phyloP scores from a whole-genome alignment of 2,113 vertebrate genomes.

The Aphyosemion australe region DNA sequence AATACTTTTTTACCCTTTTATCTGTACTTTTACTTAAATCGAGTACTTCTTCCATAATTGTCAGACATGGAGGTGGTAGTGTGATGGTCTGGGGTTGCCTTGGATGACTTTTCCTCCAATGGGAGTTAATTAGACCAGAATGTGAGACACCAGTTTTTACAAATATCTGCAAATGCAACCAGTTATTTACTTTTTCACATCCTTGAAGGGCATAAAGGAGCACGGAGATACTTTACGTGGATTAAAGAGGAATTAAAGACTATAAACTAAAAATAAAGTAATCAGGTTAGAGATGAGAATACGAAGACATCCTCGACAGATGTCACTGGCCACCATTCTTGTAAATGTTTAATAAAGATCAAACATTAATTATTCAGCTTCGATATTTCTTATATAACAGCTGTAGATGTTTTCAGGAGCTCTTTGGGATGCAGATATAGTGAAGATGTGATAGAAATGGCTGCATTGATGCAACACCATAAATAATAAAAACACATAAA shows the following conservation, averaged over 20 bases:
- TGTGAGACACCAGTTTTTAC: too few relatives aligned
- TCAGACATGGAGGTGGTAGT: too few relatives aligned
- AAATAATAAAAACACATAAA: not conserved
- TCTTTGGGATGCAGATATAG: not conserved
- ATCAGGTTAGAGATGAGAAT: not conserved
- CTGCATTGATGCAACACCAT: not conserved
- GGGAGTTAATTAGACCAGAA: too few relatives aligned
- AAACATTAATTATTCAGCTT: constrained; percentile 61
- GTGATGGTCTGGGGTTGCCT: too few relatives aligned
- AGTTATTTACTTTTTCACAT: too few relatives aligned
- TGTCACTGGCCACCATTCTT: constrained; percentile 17
- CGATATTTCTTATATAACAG: constrained; percentile 11
- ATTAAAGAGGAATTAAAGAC: not conserved
- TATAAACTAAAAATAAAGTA: not conserved
- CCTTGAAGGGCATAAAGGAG: too few relatives aligned
- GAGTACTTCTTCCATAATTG: too few relatives aligned
- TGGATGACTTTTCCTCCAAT: too few relatives aligned
- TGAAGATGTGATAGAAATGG: not conserved
- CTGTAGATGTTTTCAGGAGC: constrained; percentile 13
- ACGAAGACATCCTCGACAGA: constrained; percentile 21
- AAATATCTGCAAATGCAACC: too few relatives aligned
- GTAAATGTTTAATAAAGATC: constrained; percentile 72
- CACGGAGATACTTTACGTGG: too few relatives aligned
- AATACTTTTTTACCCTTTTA: too few relatives aligned
- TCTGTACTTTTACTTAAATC: too few relatives aligned